Percentiles rank a stretch among this genome's conserved stretches.
Evolutionary conservation across 2,797 vertebrate genomes (phyloP).

Genomic region (Bovichtus diacanthus): DNA sequence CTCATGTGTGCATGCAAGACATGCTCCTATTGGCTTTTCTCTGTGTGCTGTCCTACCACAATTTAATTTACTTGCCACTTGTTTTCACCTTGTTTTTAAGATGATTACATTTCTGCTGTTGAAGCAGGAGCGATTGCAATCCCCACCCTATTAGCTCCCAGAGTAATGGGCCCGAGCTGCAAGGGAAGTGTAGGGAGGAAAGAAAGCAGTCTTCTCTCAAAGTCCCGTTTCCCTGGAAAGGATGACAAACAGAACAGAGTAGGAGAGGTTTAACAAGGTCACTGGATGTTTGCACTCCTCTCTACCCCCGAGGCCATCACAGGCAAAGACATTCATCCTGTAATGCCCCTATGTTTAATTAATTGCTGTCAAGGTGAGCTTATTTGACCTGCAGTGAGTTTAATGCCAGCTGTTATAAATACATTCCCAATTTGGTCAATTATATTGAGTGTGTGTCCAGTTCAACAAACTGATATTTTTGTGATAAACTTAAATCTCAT

Average conservation of each 20-base stretch:
- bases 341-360: slow-evolving; percentile 19
- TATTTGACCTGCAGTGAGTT: slow-evolving; percentile 12
- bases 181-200: slow-evolving; percentile 10
- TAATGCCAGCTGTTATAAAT: background rate
- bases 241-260: slow-evolving; percentile 59
- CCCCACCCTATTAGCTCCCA: slow-evolving; percentile 35
- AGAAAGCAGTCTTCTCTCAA: slow-evolving; percentile 25
- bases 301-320: slow-evolving; percentile 25
- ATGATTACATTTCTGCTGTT: slow-evolving; percentile 60
- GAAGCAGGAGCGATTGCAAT: slow-evolving; percentile 53
- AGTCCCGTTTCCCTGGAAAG: slow-evolving; percentile 39
- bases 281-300: slow-evolving; percentile 37
- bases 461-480: background rate
- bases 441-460: background rate
- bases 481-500: background rate
- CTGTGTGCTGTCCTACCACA: slow-evolving; percentile 5
- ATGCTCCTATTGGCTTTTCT: slow-evolving; percentile 12
- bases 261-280: slow-evolving; percentile 37
- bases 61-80: slow-evolving; percentile 46
- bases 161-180: slow-evolving; percentile 53
- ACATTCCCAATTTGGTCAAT: background rate
- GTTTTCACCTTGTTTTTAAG: slow-evolving; percentile 46
- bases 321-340: slow-evolving; percentile 9
- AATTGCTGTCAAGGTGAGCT: slow-evolving; percentile 13
- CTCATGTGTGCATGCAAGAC: slow-evolving; percentile 2